Evolutionary conservation across 2,113 vertebrate genomes (phyloP), one percentile per base, ranked within the genome.

Genomic region (Triplophysa siluroides): DNA sequence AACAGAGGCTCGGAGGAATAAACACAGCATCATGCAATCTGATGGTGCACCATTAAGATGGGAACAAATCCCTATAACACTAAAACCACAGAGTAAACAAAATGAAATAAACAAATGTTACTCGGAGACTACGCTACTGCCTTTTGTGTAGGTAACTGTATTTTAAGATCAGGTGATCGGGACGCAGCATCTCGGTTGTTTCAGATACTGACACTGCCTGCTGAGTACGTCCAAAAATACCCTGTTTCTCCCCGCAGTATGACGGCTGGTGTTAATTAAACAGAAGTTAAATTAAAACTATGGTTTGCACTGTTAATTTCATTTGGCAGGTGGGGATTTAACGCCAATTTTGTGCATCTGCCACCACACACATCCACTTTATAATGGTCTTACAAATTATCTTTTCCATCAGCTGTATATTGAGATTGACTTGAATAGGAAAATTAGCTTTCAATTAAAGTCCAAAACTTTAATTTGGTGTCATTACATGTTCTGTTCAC

Each of bases 1-100:
- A 79, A 86, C 86, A 85, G 74, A 26, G 76, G 73, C 81, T 85
- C 80, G 0, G 67, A 86, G 78, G 80, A 78, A 58, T 80, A 47
- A 63, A 74, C 69, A 80, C 87, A 87, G 88, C 86, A 85, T 89
- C 90, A 88, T 62, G 81, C 85, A 88, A 86, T 85, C 84, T 81
- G 78, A 90, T 81, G 81, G 54, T 80, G 83, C 78, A 26, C 85
- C 84, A 90, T 90, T 87, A 87, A 76, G 82, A 90, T 88, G 79
- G 72, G 56, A 78, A 79, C 73, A 26, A 76, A 52, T 24, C 60
- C 45, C 23, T 29, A 76, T 24, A 75, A 76, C 68, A 69, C 52
- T 74, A 74, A 66, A 43, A 45, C 47, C 45, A 78, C 7, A 0
- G 12, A 60, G 73, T 52, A 41, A 83, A 68, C 60, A 12, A 18